Evolutionary conservation across 1,140 invertebrate species (phyloP).

Genomic region (Periplaneta americana): DNA sequence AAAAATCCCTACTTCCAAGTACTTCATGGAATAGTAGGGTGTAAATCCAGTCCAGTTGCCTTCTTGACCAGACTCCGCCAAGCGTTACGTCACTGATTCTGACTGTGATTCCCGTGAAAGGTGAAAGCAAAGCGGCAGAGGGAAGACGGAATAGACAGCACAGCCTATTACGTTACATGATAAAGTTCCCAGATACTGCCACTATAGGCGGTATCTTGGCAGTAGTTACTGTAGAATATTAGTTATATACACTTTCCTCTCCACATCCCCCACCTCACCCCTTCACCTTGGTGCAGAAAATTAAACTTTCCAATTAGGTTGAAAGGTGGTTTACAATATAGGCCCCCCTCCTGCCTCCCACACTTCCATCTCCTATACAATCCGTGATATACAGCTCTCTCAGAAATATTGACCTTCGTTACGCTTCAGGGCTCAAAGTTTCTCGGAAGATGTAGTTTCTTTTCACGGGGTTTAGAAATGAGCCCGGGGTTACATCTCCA

Average conservation of each 20-base stretch:
- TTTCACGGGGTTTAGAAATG: not conserved
- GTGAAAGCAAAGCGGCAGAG: no score
- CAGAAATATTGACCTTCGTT: not conserved
- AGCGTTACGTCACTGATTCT: no score
- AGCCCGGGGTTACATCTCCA: not conserved
- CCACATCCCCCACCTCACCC: not conserved
- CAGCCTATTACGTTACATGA: not conserved
- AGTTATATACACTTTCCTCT: not conserved
- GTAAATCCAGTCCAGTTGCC: no score
- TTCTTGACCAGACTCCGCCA: no score
- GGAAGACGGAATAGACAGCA: not conserved
- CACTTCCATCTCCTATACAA: not conserved
- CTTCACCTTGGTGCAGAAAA: not conserved
- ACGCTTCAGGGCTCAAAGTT: not conserved
- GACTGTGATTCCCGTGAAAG: no score
- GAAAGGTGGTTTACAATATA: not conserved
- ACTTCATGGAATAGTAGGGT: no score
- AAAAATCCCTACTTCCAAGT: no score
- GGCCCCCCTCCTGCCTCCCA: no score
- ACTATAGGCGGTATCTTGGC: not conserved
- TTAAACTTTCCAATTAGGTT: not conserved
- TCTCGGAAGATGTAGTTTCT: not conserved
- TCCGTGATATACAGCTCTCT: not conserved
- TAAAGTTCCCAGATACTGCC: not conserved
- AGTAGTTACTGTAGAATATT: not conserved